Percentiles rank a stretch among this genome's conserved stretches.
Evolutionary conservation across 2,888 invertebrate species (phyloP).

Genomic region (Heterodera filipjevi): DNA sequence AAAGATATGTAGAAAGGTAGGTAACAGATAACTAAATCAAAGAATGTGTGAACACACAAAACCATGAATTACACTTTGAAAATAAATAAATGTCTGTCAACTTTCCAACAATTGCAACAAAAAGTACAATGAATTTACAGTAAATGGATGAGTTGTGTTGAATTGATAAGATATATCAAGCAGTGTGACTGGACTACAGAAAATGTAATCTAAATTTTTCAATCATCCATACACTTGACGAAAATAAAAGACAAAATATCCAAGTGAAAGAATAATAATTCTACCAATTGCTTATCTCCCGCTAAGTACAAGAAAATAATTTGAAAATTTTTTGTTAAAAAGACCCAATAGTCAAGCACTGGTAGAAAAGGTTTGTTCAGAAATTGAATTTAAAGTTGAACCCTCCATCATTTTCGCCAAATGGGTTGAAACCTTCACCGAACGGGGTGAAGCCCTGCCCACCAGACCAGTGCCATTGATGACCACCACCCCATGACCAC

Average conservation of each 20-base stretch:
- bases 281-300: not conserved
- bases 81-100: no score
- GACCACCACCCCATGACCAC: constrained; percentile 60
- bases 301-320: not conserved
- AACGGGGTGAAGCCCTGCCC: constrained; percentile 37
- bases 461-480: constrained; percentile 34
- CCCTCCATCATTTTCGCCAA: constrained; percentile 52
- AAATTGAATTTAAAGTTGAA: constrained; percentile 64
- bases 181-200: no score
- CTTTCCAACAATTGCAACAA: no score
- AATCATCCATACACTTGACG: not conserved
- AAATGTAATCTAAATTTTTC: not conserved
- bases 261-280: not conserved
- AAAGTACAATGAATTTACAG: no score
- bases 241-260: not conserved
- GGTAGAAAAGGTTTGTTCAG: not conserved
- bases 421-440: constrained; percentile 53
- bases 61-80: no score
- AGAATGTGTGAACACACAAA: no score
- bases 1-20: no score
- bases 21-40: no score
- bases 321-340: not conserved
- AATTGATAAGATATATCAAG: no score
- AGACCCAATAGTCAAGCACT: not conserved
- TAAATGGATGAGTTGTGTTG: no score